These are phyloP conservation scores for Tragelaphus imberbis DNA, from an alignment of 2,113 vertebrate species.

Conservation along the genomic window DNA sequence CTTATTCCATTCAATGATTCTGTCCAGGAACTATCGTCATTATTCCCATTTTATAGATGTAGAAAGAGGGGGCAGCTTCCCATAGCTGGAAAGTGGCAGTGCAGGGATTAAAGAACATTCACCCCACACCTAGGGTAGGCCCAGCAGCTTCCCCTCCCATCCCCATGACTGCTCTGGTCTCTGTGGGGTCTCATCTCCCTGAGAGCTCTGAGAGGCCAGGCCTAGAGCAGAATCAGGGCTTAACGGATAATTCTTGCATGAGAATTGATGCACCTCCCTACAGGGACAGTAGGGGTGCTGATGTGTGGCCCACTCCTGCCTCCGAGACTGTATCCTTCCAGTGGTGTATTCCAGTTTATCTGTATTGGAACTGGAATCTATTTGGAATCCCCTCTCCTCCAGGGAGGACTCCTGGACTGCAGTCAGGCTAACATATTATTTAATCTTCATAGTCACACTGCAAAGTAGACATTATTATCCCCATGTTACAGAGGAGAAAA, in stretches of 20 bases:
- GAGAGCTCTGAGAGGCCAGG: not conserved
- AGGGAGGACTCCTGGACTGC: not conserved
- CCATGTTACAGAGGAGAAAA: not conserved
- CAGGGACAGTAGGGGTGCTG: not conserved
- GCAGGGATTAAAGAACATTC: not conserved
- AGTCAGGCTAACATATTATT: not conserved
- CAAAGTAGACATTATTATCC: not conserved
- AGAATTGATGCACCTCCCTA: not conserved
- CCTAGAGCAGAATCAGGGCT: not conserved
- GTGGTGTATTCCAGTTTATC: not conserved
- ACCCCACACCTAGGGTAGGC: not conserved
- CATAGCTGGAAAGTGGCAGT: not conserved
- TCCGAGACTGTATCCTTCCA: not conserved
- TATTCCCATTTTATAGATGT: not conserved
- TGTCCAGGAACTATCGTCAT: not conserved
- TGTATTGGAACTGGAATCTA: not conserved
- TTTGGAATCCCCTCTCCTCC: not conserved
- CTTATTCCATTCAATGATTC: not conserved
- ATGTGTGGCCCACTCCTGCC: not conserved
- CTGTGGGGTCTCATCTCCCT: not conserved
- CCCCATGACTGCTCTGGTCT: not conserved
- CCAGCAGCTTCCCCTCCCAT: not conserved
- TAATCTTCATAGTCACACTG: not conserved
- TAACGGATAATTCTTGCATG: not conserved
- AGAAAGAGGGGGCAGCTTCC: not conserved